Evolutionary conservation across 2,113 vertebrate species (phyloP), one percentile per base, ranked within the genome.

Genomic region (Polypterus bichir): DNA sequence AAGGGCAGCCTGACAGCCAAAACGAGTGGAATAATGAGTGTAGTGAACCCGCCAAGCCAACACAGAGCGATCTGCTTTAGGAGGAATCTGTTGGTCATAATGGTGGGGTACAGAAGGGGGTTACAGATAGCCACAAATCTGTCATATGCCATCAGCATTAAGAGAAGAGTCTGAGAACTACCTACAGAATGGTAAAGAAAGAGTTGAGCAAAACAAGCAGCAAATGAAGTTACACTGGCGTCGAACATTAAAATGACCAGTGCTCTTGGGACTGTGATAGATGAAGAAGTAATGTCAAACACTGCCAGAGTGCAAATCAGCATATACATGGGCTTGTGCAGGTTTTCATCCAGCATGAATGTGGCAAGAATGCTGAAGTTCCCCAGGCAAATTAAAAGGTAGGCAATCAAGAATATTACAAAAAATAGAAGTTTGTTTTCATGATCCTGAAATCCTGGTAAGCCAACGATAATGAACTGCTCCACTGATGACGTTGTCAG

Each of bases 181-280:
- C 69, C 70, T 65, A 71, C 75, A 6, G 66, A 65, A 61, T 45
- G 67, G 6, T 65, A 67, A 61, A 71, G 73, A 61, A 74, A 77
- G 52, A 68, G 52, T 64, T 73, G 70, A 63, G 66, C 54, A 6
- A 68, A 69, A 62, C 71, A 71, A 1, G 57, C 55, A 0, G 27
- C 61, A 51, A 61, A 72, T 45, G 73, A 72, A 47, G 71, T 65
- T 54, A 63, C 61, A 62, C 59, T 68, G 58, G 71, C 63, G 49
- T 69, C 72, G 3, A 65, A 65, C 3, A 59, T 47, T 8, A 66
- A 5, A 4, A 59, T 27, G 3, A 8, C 63, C 27, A 69, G 57
- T 8, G 8, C 53, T 54, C 71, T 58, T 6, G 71, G 70, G 8
- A 66, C 71, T 5, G 69, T 45, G 1, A 72, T 62, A 3, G 65